Evolutionary conservation across 2,113 vertebrate genomes (phyloP).

Genomic region (Macroglossus sobrinus): DNA sequence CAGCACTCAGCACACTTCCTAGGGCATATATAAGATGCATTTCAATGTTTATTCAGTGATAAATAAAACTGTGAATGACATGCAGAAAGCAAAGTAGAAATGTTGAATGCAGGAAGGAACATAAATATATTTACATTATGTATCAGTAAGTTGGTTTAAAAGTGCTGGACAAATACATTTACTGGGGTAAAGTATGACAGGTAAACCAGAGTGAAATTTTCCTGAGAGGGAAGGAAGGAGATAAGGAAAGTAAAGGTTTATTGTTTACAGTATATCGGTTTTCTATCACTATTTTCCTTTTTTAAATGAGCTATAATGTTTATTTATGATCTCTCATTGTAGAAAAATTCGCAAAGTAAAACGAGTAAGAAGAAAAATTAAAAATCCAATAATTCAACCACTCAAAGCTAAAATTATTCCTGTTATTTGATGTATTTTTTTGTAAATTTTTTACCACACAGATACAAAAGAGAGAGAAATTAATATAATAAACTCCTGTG

Average conservation of each 20-base stretch:
- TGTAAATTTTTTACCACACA: not conserved
- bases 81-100: not conserved
- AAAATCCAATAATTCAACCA: not conserved
- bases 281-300: not conserved
- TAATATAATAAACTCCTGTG: not conserved
- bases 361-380: not conserved
- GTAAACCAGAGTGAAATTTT: not conserved
- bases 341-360: constrained; percentile 4
- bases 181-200: not conserved
- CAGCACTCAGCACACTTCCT: not conserved
- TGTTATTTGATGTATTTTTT: not conserved
- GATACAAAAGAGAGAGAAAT: not conserved
- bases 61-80: not conserved
- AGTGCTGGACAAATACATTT: not conserved
- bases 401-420: not conserved
- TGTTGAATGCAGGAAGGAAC: not conserved
- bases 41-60: not conserved
- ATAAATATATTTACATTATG: not conserved
- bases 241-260: not conserved
- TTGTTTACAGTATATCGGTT: not conserved
- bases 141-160: not conserved
- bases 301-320: not conserved
- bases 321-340: not conserved
- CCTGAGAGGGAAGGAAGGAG: not conserved
- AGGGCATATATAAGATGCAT: not conserved